Evolutionary conservation across 1,140 invertebrate genomes (phyloP).

Genomic region (Trialeurodes vaporariorum): DNA sequence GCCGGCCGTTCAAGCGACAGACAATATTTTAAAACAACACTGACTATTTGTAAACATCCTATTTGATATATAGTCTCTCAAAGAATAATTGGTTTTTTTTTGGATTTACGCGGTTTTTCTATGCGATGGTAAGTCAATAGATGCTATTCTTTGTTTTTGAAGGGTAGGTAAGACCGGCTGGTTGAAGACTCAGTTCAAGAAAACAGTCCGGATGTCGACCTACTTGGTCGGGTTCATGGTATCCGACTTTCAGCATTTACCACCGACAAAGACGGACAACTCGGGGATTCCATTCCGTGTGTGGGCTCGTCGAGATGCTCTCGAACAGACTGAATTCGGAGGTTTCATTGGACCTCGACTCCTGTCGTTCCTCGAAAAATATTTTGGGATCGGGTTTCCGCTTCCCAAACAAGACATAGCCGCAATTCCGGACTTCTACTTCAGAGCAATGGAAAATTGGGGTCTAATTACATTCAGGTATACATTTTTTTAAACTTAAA

Average conservation of each 20-base stretch:
- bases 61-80: too few species aligned
- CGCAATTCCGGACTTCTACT: conserved; percentile 86
- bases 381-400: conserved; percentile 90
- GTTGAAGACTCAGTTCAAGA: conserved; percentile 57
- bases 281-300: conserved; percentile 79
- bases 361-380: conserved; percentile 84
- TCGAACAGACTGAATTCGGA: conserved; percentile 84
- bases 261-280: conserved; percentile 52
- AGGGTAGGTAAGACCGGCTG: conserved; percentile 51
- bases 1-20: too few species aligned
- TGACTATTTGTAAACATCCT: too few species aligned
- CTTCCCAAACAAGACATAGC: conserved; percentile 92
- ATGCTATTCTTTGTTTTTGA: conserved; percentile 18
- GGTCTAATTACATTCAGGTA: conserved; percentile 66
- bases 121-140: too few species aligned
- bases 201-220: conserved; percentile 90
- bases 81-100: too few species aligned
- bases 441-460: conserved; percentile 95
- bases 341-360: conserved; percentile 74
- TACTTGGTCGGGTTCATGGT: conserved; percentile 87
- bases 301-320: conserved; percentile 83
- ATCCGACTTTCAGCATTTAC: conserved; percentile 85
- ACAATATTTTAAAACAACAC: too few species aligned
- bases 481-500: too few species aligned
- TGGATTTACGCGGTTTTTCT: too few species aligned